A percentile compares a stretch with the other conserved stretches of the same genome.
These are phyloP conservation scores for Polyergus mexicanus DNA, from an alignment of 1,140 invertebrate species.

Conservation along the genomic window DNA sequence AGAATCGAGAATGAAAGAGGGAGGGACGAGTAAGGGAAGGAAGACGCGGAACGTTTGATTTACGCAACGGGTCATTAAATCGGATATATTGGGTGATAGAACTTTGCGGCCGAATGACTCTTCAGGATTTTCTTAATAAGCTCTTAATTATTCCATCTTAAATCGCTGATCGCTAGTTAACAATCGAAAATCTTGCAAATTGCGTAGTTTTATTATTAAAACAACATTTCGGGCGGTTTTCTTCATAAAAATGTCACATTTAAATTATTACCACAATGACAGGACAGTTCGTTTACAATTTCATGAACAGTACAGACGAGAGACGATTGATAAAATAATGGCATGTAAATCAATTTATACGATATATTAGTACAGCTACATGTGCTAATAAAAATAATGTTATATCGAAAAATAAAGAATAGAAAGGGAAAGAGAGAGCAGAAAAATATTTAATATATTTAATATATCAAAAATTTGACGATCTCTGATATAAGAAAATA, in stretches of 20 bases:
- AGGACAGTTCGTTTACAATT: conserved; percentile 1
- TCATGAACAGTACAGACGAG: background rate
- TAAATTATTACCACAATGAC: background rate
- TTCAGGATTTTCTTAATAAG: conserved; percentile 70
- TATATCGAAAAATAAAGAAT: background rate
- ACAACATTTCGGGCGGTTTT: background rate
- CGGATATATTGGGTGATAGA: conserved; percentile 76
- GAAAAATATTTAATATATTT: background rate
- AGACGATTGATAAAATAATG: conserved; percentile 1
- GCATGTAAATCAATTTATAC: background rate
- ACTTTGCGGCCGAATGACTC: conserved; percentile 69
- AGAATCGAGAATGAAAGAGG: conserved; percentile 22
- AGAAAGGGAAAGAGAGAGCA: no score
- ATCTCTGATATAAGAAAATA: background rate
- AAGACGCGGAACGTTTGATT: conserved; percentile 74
- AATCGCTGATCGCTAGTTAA: background rate
- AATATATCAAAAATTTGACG: background rate
- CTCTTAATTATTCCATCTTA: conserved; percentile 77
- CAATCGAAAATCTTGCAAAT: conserved; percentile 14
- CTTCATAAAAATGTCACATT: background rate
- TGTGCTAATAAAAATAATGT: background rate
- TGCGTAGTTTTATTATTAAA: background rate
- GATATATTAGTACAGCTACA: background rate
- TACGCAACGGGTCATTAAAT: conserved; percentile 79
- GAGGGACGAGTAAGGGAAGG: conserved; percentile 19